Evolutionary conservation across 2,113 vertebrate genomes (phyloP), one percentile per base, ranked within the genome.

Genomic region (Glaucidium brasilianum): DNA sequence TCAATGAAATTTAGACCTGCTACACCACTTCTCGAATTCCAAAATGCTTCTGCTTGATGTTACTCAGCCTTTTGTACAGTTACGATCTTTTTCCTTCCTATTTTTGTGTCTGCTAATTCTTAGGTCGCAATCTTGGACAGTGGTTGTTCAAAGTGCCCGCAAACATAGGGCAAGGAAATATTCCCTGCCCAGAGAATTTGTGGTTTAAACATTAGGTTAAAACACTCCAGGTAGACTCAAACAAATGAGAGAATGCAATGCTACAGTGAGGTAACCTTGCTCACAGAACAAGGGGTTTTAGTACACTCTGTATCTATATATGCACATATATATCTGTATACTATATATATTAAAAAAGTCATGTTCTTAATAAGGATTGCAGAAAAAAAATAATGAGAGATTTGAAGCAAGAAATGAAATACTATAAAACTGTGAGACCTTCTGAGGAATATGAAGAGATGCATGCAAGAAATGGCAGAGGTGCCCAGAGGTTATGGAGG

Each of bases 291-390:
- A 45, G 32, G 27, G 12, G 52, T 67, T 32, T 82, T 21, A 21
- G 12, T 45, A 39, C 3, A 2, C 12, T 23, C 7, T 77, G 3
- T 34, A 13, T 30, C 2, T 16, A 1, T 50, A 2, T 35, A 3
- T 32, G 9, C 14, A 1, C 37, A 3, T 53, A 4, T 53, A 2
- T 53, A 8, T 62, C 52, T 52, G 12, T 32, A 9, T 60, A 35
- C 8, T 35, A 6, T n/a, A 7, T 32, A 14, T 66, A 43, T 77
- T 39, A 69, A 64, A 77, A 22, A 80, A 43, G 5, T 43, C 12
- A 8, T 5, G 23, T 17, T 91, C 39, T 68, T 86, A 73, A n/a
- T 69, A 66, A 34, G 11, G 18, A 73, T 79, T 8, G 10, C 2
- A 19, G 25, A 13, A 23, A 26, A 68, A 20, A 17, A 27, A 15